Conservation (phyloP, 2,888 invertebrate species). For the Eilema sororculum region DNA sequence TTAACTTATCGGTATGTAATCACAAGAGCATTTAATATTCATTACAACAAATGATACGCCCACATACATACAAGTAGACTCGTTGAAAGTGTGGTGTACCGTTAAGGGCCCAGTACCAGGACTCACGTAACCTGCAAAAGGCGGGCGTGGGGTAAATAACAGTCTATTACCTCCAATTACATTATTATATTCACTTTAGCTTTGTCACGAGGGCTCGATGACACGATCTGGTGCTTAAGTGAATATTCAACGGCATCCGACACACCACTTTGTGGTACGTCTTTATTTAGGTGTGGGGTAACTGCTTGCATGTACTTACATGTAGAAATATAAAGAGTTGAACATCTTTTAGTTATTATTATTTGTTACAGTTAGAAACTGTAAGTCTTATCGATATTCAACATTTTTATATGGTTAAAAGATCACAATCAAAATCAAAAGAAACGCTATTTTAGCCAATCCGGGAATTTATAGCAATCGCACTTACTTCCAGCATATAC, state of each 20-base stretch:
- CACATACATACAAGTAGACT: conserved; percentile 36
- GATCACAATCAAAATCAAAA: no score
- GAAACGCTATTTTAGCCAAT: no score
- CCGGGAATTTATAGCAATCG: no score
- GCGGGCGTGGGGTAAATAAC: conserved; percentile 66
- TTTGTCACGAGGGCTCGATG: conserved; percentile 70
- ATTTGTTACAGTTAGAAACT: no score
- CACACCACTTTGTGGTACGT: conserved; percentile 37
- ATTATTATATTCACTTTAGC: conserved; percentile 79
- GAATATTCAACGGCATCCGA: conserved; percentile 55
- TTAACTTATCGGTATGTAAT: conserved; percentile 13
- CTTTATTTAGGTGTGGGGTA: conserved; percentile 23
- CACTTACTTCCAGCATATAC: no score
- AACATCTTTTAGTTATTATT: no score
- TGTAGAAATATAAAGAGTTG: no score
- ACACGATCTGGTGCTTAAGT: conserved; percentile 66
- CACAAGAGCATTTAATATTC: conserved; percentile 22
- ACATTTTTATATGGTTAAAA: no score
- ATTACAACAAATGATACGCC: conserved; percentile 43
- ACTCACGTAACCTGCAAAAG: conserved; percentile 65
- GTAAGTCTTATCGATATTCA: no score
- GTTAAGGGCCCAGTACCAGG: conserved; percentile 40
- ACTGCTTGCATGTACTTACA: not conserved
- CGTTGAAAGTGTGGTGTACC: conserved; percentile 50
- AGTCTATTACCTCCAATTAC: conserved; percentile 70